Base-by-base conservation (phyloP, 1,140 invertebrate species). In the Drosophila pseudoananassae region DNA sequence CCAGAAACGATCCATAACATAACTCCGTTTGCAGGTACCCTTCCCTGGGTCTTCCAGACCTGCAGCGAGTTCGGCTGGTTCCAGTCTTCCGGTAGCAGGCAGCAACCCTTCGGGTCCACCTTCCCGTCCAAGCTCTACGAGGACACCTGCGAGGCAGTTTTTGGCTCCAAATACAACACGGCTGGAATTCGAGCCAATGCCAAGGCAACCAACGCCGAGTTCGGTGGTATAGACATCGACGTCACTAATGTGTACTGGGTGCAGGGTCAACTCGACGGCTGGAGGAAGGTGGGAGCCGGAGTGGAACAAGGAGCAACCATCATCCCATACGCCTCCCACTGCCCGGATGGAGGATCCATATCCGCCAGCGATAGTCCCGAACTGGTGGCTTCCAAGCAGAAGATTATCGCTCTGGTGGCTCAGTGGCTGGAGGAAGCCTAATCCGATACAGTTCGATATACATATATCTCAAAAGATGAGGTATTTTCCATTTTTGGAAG, bases 1-100 rank as follows among this genome's bases (percentile, higher is more conserved):
- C n/a, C n/a, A n/a, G n/a, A n/a, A n/a, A n/a, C n/a, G n/a, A n/a
- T n/a, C n/a, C n/a, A n/a, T n/a, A n/a, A n/a, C n/a, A n/a, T n/a
- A n/a, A n/a, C n/a, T n/a, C n/a, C n/a, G 10, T 9, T 33, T 15
- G 20, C 23, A 85, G 83, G 53, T 45, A 72, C 50, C 47, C 49
- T 88, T 15, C 59, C 65, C 1, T 96, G 95, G 95, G 92, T 90
- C 6, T 96, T 95, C 79, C 95, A 96, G 88, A 96, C 95, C 0
- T 96, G 96, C 90, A 94, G 93, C 10, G 95, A 96, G 89, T 96
- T 94, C 79, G 96, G 95, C 46, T 96, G 94, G 91, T 96, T 93
- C 84, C 95, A 96, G 91, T 95, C 95, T 0, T 93, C 95, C 0
- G 93, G 92, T 50, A 93, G 92, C 9, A 59, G 61, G 0, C 79